Base-by-base conservation (phyloP, 2,113 vertebrate species). In the Zingel zingel region DNA sequence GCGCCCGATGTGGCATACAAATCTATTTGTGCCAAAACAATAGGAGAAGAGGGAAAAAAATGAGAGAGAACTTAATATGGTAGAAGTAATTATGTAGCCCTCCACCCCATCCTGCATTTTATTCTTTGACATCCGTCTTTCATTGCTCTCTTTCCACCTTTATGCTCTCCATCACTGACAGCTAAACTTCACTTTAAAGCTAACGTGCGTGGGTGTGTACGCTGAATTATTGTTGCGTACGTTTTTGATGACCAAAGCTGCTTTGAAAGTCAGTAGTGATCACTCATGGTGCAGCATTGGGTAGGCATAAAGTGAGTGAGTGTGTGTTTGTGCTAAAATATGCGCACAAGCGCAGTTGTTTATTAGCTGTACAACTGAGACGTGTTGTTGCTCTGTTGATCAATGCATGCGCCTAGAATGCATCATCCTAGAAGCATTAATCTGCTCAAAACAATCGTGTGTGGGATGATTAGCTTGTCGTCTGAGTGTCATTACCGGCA, bases 231-330 rank as follows among this genome's bases (percentile, higher is more conserved):
- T 72, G 65, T n/a, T 18, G 50, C 14, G 45, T 71, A 51, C 5
- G 14, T 73, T 88, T 85, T 85, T 88, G 86, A 91, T 90, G 91
- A 90, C 89, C 85, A 63, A 91, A 91, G 89, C 89, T 83, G 84
- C 88, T 90, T 88, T 61, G 62, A 83, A 89, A 87, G 88, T 83
- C 74, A 14, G 72, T 15, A 58, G 85, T 65, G 77, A 92, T 94
- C 86, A 82, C 68, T 94, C 87, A 90, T 54, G 14, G 58, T n/a
- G 57, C 82, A 70, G 56, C 79, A 76, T 73, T 57, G 59, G 43
- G 64, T 82, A 63, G 65, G 79, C 43, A 64, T 50, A 23, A 61
- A 77, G 75, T 45, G 7, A 62, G 9, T 74, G 62, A n/a, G 67
- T 25, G 58, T 70, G 23, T 50, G 56, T 47, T 27, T 75, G 43